Evolutionary conservation across 2,797 vertebrate species (phyloP).

Genomic region (Anguilla pacifica): DNA sequence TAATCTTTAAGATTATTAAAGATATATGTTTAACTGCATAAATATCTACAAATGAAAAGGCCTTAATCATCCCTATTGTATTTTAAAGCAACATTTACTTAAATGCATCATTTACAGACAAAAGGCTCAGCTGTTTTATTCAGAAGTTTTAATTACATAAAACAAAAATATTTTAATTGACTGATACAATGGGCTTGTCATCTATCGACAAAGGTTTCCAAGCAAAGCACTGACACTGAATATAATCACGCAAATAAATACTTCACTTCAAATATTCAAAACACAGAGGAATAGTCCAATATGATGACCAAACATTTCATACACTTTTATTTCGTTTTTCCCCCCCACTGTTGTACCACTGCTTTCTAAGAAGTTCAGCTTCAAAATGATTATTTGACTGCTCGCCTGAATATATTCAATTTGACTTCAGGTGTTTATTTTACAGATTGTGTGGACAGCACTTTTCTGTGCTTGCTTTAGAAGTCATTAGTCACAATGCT

Average conservation of each 20-base stretch:
- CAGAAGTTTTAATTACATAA: neutral
- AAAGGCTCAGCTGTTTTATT: neutral
- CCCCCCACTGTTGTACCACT: neutral
- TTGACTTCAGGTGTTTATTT: neutral
- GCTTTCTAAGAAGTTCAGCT: neutral
- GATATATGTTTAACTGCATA: too few relatives aligned
- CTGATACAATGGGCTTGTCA: neutral
- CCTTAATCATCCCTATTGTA: too few relatives aligned
- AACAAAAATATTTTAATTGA: neutral
- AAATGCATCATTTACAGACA: neutral
- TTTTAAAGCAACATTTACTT: neutral
- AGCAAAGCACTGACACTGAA: neutral
- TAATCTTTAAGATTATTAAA: too few relatives aligned
- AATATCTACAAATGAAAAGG: too few relatives aligned
- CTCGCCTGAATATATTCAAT: neutral
- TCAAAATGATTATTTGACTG: neutral
- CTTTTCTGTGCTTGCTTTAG: slow-evolving; percentile 35
- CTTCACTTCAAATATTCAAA: neutral
- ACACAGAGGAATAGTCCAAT: neutral
- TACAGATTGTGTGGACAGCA: slow-evolving; percentile 30
- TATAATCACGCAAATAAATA: neutral
- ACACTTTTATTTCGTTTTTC: neutral
- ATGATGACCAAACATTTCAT: neutral
- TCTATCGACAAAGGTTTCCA: neutral
- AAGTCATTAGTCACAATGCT: neutral